These are phyloP conservation scores for Megaceryle maxima DNA, from an alignment of 2,113 vertebrate genomes.

Conservation along the genomic window DNA sequence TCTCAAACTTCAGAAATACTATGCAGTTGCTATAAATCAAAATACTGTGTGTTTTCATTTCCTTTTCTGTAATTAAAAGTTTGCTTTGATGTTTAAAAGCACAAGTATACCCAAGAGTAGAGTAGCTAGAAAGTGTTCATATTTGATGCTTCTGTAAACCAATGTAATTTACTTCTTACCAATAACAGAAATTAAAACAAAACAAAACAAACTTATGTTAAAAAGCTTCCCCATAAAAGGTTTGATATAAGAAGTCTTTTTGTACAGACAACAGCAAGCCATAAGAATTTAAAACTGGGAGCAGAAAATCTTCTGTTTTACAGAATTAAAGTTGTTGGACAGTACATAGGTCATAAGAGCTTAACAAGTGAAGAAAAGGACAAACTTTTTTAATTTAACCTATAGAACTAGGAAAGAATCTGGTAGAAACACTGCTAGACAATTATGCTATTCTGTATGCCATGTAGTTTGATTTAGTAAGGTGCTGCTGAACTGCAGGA, in stretches of 20 bases:
- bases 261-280: background rate
- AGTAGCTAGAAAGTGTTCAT: background rate
- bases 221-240: background rate
- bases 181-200: background rate
- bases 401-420: background rate
- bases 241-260: background rate
- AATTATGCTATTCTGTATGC: background rate
- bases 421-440: background rate
- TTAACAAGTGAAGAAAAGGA: background rate
- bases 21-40: constrained; percentile 31
- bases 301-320: background rate
- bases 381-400: background rate
- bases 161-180: background rate
- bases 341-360: background rate
- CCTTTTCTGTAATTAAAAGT: constrained; percentile 35
- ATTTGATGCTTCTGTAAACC: background rate
- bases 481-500: background rate
- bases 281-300: background rate
- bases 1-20: background rate
- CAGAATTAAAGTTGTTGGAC: background rate
- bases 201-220: background rate
- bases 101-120: background rate
- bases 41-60: constrained; percentile 7
- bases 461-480: background rate
- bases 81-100: constrained; percentile 17